These are phyloP conservation scores for Lytechinus variegatus DNA, from an alignment of 35 echinoderm and acorn worm genomes.

Conservation along the genomic window DNA sequence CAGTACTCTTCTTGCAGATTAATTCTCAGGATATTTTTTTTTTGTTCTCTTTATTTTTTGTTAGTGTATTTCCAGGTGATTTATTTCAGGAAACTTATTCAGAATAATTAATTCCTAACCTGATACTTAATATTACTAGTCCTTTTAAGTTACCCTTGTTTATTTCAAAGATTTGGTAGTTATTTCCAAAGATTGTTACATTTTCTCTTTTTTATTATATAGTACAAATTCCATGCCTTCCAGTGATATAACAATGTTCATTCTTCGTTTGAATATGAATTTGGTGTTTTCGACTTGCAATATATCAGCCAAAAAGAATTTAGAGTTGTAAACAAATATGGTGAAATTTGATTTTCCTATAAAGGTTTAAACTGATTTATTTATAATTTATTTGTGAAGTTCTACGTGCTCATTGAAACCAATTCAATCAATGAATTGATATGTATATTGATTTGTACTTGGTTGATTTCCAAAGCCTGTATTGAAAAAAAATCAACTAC, in stretches of 20 bases:
- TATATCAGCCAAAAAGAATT: neutral
- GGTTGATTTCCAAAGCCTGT: neutral
- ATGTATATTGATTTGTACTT: neutral
- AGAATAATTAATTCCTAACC: neutral
- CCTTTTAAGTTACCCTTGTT: neutral
- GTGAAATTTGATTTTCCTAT: neutral
- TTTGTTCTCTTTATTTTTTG: neutral
- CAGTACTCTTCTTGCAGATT: slow-evolving; percentile 18
- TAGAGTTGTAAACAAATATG: neutral
- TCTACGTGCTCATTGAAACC: neutral
- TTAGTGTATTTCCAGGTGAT: neutral
- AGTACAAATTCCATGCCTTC: slow-evolving; percentile 3
- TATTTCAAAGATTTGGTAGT: neutral
- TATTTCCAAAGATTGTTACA: neutral
- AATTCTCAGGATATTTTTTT: slow-evolving; percentile 1
- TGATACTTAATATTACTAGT: neutral
- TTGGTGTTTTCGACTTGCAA: neutral
- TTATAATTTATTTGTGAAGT: neutral
- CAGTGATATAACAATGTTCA: neutral
- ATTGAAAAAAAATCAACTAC: neutral
- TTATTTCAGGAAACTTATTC: neutral
- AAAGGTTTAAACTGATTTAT: neutral
- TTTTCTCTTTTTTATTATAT: neutral
- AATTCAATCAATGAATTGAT: neutral
- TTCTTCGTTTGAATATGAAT: neutral